These are phyloP conservation scores for Drosophila melanosoma DNA, from an alignment of 2,888 invertebrate species.

Conservation along the genomic window DNA sequence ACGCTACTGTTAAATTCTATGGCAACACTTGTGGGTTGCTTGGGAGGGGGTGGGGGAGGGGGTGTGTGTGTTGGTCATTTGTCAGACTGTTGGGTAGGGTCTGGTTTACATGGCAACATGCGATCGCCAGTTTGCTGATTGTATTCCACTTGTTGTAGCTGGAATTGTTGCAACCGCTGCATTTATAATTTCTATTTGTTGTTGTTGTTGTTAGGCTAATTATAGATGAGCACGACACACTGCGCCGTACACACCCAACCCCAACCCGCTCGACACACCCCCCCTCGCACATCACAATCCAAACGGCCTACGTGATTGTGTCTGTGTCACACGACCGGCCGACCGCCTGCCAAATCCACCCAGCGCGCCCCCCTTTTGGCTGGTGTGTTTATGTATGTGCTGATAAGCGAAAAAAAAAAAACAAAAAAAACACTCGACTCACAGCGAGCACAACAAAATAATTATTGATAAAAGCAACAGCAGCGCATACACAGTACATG, in stretches of 20 bases:
- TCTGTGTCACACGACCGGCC: constrained; percentile 75
- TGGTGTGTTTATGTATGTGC: constrained; percentile 40
- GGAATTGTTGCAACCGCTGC: constrained; percentile 36
- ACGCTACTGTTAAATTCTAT: constrained; percentile 29
- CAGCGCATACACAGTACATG: constrained; percentile 44
- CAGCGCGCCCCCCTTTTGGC: neutral
- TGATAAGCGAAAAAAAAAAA: constrained; percentile 55
- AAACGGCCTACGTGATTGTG: constrained; percentile 72
- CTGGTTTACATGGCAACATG: constrained; percentile 68
- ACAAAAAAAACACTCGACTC: constrained; percentile 60
- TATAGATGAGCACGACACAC: constrained; percentile 61
- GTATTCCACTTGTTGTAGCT: constrained; percentile 13
- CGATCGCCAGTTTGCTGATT: constrained; percentile 43
- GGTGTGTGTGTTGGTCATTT: neutral
- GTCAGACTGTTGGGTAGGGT: constrained; percentile 61
- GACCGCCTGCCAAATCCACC: constrained; percentile 21
- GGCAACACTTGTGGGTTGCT: neutral
- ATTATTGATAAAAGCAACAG: constrained; percentile 76
- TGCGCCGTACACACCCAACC: constrained; percentile 41
- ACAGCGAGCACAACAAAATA: constrained; percentile 76
- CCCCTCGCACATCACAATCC: constrained; percentile 15
- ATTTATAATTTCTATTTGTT: constrained; percentile 10
- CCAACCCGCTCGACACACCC: neutral
- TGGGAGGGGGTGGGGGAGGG: neutral
- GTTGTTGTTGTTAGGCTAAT: constrained; percentile 58